Conservation (phyloP, 2,888 invertebrate species). For the Cantharis rufa region DNA sequence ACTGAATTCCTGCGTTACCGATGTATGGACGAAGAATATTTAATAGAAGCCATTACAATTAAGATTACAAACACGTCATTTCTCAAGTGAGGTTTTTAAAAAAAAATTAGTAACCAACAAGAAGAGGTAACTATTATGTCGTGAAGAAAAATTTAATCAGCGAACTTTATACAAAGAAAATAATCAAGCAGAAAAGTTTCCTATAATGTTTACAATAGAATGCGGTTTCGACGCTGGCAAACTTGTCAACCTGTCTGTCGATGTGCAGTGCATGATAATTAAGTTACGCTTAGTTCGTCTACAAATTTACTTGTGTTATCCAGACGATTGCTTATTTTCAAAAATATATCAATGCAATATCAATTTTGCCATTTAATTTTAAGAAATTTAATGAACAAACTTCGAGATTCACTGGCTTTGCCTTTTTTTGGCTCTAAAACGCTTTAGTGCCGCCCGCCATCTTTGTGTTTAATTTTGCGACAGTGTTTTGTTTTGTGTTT, state of each 20-base stretch:
- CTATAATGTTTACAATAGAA: not conserved
- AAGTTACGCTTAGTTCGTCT: not conserved
- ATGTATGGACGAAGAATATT: slow-evolving; percentile 15
- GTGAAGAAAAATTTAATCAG: slow-evolving; percentile 5
- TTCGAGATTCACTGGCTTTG: no score
- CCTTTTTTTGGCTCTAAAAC: no score
- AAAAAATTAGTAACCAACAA: slow-evolving; percentile 6
- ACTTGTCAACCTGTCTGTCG: not conserved
- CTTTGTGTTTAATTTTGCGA: no score
- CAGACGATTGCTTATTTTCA: not conserved
- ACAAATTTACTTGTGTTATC: not conserved
- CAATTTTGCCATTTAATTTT: not conserved
- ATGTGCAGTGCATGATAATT: not conserved
- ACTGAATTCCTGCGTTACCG: slow-evolving; percentile 19
- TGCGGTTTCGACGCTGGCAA: not conserved
- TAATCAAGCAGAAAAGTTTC: not conserved
- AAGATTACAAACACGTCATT: slow-evolving; percentile 15
- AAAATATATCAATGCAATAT: not conserved
- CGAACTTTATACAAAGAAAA: not conserved
- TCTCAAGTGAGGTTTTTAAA: slow-evolving; percentile 1
- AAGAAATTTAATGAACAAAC: no score
- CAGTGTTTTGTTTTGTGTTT: no score
- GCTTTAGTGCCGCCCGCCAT: no score
- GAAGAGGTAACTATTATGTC: not conserved
- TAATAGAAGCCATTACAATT: slow-evolving; percentile 7